Evolutionary conservation across 2,888 invertebrate species (phyloP).

Genomic region (Erpobdella octoculata): DNA sequence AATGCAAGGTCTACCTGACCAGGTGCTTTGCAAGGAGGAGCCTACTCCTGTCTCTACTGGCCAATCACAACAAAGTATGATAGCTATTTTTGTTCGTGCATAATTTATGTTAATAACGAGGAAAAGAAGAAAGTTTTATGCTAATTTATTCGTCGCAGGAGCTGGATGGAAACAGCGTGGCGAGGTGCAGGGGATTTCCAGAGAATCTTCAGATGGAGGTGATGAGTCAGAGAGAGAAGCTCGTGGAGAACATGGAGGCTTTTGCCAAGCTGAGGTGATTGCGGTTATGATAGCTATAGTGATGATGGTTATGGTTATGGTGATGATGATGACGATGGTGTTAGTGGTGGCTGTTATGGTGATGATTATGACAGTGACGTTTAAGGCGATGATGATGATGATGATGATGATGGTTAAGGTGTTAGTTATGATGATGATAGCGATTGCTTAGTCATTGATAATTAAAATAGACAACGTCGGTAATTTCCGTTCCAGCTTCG

Average conservation of each 20-base stretch:
- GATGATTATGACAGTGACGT: not conserved
- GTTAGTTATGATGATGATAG: not conserved
- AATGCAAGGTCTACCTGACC: slow-evolving; percentile 4
- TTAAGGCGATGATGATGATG: not conserved
- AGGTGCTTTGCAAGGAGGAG: slow-evolving; percentile 19
- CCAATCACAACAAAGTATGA: slow-evolving; percentile 4
- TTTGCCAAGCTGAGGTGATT: slow-evolving; percentile 34
- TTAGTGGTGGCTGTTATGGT: not conserved
- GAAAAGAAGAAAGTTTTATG: not conserved
- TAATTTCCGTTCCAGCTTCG: not conserved
- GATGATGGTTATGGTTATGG: not conserved
- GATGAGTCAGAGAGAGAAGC: slow-evolving; percentile 27
- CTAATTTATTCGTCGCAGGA: slow-evolving; percentile 56
- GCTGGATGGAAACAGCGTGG: slow-evolving; percentile 70
- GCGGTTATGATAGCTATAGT: not conserved
- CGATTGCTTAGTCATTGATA: too few species aligned
- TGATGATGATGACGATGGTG: slow-evolving; percentile 10
- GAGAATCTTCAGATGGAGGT: slow-evolving; percentile 62
- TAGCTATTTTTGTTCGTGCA: not conserved
- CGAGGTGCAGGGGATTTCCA: slow-evolving; percentile 76
- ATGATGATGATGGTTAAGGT: not conserved
- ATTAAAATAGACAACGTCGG: too few species aligned
- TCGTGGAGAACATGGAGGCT: slow-evolving; percentile 24
- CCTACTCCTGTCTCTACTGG: not conserved
- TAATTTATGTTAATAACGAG: not conserved